Conservation (phyloP, 2,888 invertebrate species). For the Hydrotaea cyrtoneurina region DNA sequence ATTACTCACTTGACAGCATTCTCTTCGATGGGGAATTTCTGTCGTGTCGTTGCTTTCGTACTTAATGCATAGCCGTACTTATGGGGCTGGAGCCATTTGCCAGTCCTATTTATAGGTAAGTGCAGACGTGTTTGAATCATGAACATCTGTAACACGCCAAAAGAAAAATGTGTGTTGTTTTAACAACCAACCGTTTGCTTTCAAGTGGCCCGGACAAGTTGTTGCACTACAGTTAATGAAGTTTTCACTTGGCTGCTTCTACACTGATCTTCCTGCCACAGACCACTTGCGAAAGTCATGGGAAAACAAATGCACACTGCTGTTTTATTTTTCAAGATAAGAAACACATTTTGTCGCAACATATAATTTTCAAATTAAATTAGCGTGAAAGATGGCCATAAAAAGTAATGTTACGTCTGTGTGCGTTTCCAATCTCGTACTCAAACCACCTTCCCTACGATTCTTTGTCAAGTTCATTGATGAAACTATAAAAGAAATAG, state of each 20-base stretch:
- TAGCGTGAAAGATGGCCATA: background rate
- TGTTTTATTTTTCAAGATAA: background rate
- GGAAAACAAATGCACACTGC: background rate
- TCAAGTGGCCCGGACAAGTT: constrained; percentile 20
- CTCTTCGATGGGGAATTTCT: background rate
- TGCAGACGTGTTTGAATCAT: background rate
- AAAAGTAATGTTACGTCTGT: background rate
- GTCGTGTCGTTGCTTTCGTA: background rate
- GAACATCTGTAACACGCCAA: background rate
- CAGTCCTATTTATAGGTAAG: constrained; percentile 46
- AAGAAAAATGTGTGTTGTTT: background rate
- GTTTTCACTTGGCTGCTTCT: background rate
- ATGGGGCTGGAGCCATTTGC: background rate
- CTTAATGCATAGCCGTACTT: background rate
- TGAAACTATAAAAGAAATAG: too few species aligned
- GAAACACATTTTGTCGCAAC: background rate
- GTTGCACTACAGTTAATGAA: constrained; percentile 30
- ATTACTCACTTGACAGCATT: constrained; percentile 50
- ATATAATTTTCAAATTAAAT: background rate
- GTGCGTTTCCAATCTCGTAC: too few species aligned
- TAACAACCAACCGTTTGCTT: background rate
- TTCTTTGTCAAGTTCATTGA: too few species aligned
- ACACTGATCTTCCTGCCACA: background rate
- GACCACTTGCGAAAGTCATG: background rate
- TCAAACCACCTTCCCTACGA: too few species aligned